Evolutionary conservation across 2,888 invertebrate species (phyloP).

Genomic region (Caenorhabditis parvicauda): DNA sequence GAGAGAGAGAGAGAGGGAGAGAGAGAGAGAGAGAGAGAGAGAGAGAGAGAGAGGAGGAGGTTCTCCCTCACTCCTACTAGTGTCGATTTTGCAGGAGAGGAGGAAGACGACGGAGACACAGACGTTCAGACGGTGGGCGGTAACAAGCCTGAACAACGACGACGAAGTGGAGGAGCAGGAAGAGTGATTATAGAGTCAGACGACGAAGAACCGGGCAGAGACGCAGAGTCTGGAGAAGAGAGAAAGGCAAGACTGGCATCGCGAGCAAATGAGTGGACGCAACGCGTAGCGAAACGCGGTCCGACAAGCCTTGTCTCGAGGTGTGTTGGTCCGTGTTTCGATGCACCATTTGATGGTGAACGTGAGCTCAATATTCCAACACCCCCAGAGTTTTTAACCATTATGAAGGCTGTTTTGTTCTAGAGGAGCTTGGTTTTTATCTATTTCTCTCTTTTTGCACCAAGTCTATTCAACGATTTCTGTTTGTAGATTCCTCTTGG

Average conservation of each 20-base stretch:
- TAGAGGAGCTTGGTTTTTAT: background rate
- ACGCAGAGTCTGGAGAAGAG: constrained; percentile 33
- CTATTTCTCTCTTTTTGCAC: background rate
- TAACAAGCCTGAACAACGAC: too few relatives aligned
- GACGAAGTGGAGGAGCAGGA: too few relatives aligned
- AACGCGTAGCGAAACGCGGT: constrained; percentile 18
- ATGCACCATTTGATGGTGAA: background rate
- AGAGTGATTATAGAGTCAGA: constrained; percentile 12
- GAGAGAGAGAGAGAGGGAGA: too few relatives aligned
- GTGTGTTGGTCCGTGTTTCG: constrained; percentile 7
- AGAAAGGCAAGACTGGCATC: constrained; percentile 44
- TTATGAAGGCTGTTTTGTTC: constrained; percentile 3
- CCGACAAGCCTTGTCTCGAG: background rate
- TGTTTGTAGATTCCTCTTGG: background rate
- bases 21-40: too few relatives aligned
- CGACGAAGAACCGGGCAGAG: constrained; percentile 5
- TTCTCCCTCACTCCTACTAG: too few relatives aligned
- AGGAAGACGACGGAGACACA: too few relatives aligned
- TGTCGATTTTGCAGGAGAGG: too few relatives aligned
- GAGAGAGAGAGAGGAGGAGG: too few relatives aligned
- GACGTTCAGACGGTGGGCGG: too few relatives aligned
- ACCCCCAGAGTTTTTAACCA: background rate
- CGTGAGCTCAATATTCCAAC: background rate
- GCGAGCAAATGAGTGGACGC: constrained; percentile 22
- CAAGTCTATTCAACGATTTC: background rate